Percentiles rank a stretch among this genome's conserved stretches.
These are phyloP conservation scores for Nysson spinosus DNA, from an alignment of 2,888 invertebrate species.

Conservation along the genomic window DNA sequence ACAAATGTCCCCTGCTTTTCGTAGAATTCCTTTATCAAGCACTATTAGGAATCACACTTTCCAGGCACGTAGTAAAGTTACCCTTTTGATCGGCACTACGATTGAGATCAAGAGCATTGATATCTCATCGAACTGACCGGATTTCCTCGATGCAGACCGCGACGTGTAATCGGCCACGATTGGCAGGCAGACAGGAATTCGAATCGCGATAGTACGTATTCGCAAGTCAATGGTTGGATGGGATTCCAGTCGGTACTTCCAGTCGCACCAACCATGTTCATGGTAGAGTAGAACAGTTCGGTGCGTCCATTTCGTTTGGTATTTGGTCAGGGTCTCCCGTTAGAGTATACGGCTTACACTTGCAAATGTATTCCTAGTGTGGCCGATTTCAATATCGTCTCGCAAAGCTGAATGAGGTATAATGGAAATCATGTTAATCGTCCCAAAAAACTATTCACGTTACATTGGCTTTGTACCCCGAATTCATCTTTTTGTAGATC, in stretches of 20 bases:
- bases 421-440: too few species aligned
- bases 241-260: slow-evolving; percentile 41
- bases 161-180: slow-evolving; percentile 30
- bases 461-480: too few species aligned
- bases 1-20: too few species aligned
- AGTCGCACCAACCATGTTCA: slow-evolving; percentile 41
- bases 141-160: slow-evolving; percentile 45
- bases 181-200: slow-evolving; percentile 40
- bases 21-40: too few species aligned
- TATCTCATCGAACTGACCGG: slow-evolving; percentile 48
- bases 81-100: slow-evolving; percentile 14
- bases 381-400: slow-evolving; percentile 59
- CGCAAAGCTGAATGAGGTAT: too few species aligned
- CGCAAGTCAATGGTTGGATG: slow-evolving; percentile 45
- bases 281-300: slow-evolving; percentile 16
- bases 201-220: slow-evolving; percentile 40
- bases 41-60: too few species aligned
- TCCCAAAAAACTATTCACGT: too few species aligned
- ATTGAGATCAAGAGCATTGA: slow-evolving; percentile 42
- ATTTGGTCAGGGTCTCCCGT: slow-evolving; percentile 62
- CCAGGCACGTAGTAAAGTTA: background rate
- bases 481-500: too few species aligned
- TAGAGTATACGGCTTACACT: slow-evolving; percentile 59
- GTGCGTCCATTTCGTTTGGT: slow-evolving; percentile 38
- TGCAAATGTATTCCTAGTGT: slow-evolving; percentile 69